Evolutionary conservation across 2,113 vertebrate genomes (phyloP), one percentile per base, ranked within the genome.

Genomic region (Carassius gibelio): DNA sequence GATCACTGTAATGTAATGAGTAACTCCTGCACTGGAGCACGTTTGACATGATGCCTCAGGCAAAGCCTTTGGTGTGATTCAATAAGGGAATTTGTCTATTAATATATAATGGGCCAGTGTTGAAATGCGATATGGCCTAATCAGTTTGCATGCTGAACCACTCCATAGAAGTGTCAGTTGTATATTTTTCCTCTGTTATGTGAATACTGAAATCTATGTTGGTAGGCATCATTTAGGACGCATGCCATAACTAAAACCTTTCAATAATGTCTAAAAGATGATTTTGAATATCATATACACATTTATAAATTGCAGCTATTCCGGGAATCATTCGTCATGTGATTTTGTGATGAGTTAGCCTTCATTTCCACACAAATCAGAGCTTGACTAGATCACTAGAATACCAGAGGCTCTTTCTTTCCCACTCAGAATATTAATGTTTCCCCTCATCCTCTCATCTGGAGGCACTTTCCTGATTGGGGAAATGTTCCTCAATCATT

Each of bases 361-460:
- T 89, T 52, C 79, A 86, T 86, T 90, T 87, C 72, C 69, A 85
- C 87, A 85, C 75, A 85, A 80, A 87, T 90, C 86, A 90, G 71
- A 85, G 82, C 81, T 61, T 64, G 34, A 81, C 81, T 42, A 82
- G 77, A 82, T 85, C 82, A 69, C 81, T 81, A 86, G 34, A 87
- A 89, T 85, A 74, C 50, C 79, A 84, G 45, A 87, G 64, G 36
- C 82, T 86, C 69, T 75, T 85, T 71, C 71, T 74, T 66, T 83
- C 83, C 68, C 75, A 52, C 82, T 68, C 34, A 7, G 81, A 87
- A 88, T 89, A 84, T 87, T 85, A 89, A 88, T 88, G n/a, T 36
- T 62, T 80, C 50, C 42, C 71, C 77, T 88, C 76, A 82, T n/a
- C 79, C 57, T 57, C 9, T 48, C 80, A 85, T 62, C 21, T n/a